These are phyloP conservation scores for Lucinisca nassula DNA, from an alignment of 2,888 invertebrate species.

Conservation along the genomic window DNA sequence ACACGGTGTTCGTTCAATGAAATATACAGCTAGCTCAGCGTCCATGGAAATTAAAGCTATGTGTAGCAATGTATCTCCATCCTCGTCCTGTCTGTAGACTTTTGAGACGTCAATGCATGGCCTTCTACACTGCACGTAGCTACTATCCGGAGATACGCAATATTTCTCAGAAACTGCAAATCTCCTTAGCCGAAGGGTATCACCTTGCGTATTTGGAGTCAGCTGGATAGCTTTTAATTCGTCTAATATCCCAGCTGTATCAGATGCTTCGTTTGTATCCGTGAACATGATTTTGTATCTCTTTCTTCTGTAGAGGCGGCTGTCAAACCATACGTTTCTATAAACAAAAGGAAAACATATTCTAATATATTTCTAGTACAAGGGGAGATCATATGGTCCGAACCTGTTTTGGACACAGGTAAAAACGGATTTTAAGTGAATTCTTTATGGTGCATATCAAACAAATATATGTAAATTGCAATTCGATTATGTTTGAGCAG, in stretches of 20 bases:
- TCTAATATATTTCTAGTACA: too few relatives aligned
- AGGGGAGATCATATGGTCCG: too few relatives aligned
- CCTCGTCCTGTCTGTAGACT: constrained; percentile 28
- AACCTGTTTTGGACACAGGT: too few relatives aligned
- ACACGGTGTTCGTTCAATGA: neutral
- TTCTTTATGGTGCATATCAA: too few relatives aligned
- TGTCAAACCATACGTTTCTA: neutral
- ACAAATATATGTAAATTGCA: too few relatives aligned
- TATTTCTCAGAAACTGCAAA: neutral
- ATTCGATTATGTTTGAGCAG: too few relatives aligned
- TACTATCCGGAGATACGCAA: neutral
- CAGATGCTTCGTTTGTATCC: neutral
- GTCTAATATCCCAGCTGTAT: neutral
- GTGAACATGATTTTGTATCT: too few relatives aligned
- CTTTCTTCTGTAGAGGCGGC: too few relatives aligned
- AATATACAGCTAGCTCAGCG: neutral
- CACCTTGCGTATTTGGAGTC: neutral
- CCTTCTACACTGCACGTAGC: neutral
- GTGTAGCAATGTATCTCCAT: constrained; percentile 58
- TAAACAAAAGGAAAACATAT: neutral
- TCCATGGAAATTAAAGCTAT: constrained; percentile 42
- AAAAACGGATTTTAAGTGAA: too few relatives aligned
- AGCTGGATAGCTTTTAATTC: neutral
- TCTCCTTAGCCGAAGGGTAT: neutral
- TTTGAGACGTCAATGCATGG: neutral